A percentile compares a stretch with the other conserved stretches of the same genome.
phyloP scores from a whole-genome alignment of 2,888 invertebrate species.

The Tiliacea citrago region DNA sequence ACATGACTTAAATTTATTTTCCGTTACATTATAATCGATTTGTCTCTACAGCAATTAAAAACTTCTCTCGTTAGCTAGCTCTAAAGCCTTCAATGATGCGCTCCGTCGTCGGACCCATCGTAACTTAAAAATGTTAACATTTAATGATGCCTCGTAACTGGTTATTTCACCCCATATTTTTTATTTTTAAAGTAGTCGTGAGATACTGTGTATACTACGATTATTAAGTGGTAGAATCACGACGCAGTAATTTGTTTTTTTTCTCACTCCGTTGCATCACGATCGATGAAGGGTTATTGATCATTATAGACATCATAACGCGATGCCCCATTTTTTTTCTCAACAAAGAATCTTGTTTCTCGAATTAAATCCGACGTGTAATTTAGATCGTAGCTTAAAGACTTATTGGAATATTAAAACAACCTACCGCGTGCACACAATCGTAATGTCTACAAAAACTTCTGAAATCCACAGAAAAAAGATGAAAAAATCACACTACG shows the following conservation, averaged over 20 bases:
- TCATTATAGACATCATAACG: constrained; percentile 87
- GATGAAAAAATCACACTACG: constrained; percentile 75
- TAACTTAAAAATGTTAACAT: constrained; percentile 43
- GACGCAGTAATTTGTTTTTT: constrained; percentile 83
- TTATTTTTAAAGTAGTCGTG: constrained; percentile 89
- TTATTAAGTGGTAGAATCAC: constrained; percentile 90
- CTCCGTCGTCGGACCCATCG: constrained; percentile 16
- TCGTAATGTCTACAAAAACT: constrained; percentile 75
- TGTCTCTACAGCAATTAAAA: constrained; percentile 10
- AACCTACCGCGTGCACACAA: constrained; percentile 85
- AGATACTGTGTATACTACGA: constrained; percentile 87
- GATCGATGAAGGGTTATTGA: constrained; percentile 86
- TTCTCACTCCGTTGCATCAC: constrained; percentile 76
- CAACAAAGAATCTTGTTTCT: constrained; percentile 77
- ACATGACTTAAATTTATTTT: neutral
- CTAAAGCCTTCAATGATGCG: neutral
- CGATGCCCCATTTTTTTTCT: constrained; percentile 75
- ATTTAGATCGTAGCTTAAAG: constrained; percentile 70
- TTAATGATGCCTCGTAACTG: constrained; percentile 58
- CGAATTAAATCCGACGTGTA: constrained; percentile 73
- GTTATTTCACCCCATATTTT: constrained; percentile 68
- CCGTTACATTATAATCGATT: neutral
- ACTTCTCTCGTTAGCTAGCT: constrained; percentile 11
- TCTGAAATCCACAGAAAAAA: constrained; percentile 64
- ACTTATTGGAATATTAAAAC: constrained; percentile 68